Conservation (phyloP, 2,113 vertebrate species). For the Nycticebus coucang region DNA sequence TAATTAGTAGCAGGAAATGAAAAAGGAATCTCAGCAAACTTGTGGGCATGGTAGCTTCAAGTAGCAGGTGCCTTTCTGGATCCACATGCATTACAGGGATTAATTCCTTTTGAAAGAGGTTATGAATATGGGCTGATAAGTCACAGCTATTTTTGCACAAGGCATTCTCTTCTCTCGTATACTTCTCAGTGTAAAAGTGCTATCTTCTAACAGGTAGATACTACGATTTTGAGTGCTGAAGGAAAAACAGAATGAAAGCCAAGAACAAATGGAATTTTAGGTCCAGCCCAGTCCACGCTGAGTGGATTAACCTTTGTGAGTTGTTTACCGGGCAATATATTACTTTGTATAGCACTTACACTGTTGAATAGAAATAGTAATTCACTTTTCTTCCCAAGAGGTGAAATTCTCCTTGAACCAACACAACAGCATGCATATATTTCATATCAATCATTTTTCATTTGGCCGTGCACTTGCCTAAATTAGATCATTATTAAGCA, state of each 20-base stretch:
- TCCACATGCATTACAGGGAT: neutral
- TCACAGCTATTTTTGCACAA: neutral
- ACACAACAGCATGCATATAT: conserved; percentile 33
- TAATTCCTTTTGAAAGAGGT: neutral
- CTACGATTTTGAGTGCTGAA: neutral
- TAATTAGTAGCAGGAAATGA: neutral
- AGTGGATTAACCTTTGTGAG: conserved; percentile 31
- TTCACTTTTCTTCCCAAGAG: conserved; percentile 47
- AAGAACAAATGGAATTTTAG: conserved; percentile 44
- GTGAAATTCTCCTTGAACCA: conserved; percentile 57
- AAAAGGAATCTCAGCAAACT: neutral
- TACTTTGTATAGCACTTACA: neutral
- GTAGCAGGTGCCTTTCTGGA: neutral
- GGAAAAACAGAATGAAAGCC: conserved; percentile 21
- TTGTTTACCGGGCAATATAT: neutral
- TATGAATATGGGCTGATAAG: neutral
- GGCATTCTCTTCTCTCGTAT: neutral
- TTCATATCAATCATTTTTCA: conserved; percentile 47
- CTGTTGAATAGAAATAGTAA: neutral
- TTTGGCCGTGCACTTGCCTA: neutral
- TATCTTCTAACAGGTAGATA: neutral
- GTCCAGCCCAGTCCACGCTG: neutral
- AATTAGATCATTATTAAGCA: conserved; percentile 59
- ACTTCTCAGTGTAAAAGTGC: neutral
- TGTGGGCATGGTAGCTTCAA: neutral